Evolutionary conservation across 2,888 invertebrate species (phyloP), one percentile per base, ranked within the genome.

Genomic region (Ischnus inquisitorius): DNA sequence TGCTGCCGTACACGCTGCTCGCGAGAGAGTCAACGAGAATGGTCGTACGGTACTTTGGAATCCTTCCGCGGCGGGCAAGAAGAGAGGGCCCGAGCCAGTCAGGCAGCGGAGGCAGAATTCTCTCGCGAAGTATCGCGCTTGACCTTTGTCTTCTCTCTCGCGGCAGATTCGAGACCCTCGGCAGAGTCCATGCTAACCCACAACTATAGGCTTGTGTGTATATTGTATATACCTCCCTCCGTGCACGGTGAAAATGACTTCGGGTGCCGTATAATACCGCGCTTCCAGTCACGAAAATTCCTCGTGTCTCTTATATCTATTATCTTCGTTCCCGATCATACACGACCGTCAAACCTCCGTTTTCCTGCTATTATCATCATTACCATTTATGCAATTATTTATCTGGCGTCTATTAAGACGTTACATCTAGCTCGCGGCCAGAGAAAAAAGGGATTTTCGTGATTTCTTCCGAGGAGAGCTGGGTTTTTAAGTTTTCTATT

Each of bases 81-180:
- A 4, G 34, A 34, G n/a, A n/a, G n/a, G 34, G 34, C 78, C 46
- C 25, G 72, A 65, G 64, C 51, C 64, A 54, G 41, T 12, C 62
- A 64, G 48, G 19, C 48, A 60, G 28, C n/a, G 34, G 19, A 12
- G 10, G 54, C 54, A 54, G 62, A 48, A 69, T 48, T 75, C 78
- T 39, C 22, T 16, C 16, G 34, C 51, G 28, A 72, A 19, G 22
- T 54, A 54, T 48, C 72, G 72, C 77, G 81, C 83, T 87, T 87
- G 87, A 87, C 87, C 87, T 86, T 84, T 87, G 86, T 87, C 87
- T 84, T 74, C 80, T 69, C 72, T 76, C 72, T 79, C 75, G 69
- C 57, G 65, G 65, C 71, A 69, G 69, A 65, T 71, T 72, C 74
- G 77, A 54, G 71, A 62, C 74, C 54, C 83, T 76, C 74, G 48